phyloP scores from a whole-genome alignment of 2,888 invertebrate species.

The Trissolcus japonicus region DNA sequence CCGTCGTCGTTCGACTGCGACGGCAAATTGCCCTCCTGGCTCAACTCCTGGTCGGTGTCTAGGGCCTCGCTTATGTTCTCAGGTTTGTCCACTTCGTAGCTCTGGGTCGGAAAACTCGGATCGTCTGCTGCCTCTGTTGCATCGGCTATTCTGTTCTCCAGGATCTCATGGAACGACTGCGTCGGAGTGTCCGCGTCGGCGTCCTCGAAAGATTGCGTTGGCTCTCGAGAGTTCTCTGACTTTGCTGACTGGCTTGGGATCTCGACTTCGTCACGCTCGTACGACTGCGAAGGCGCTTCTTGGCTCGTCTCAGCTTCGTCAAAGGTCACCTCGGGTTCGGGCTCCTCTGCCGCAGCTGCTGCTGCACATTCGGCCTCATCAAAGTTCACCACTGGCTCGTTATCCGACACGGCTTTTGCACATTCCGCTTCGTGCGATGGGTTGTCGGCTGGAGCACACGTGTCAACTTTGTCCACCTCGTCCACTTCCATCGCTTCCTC shows the following conservation, averaged over 20 bases:
- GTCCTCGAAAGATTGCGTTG: constrained; percentile 64
- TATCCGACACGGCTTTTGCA: constrained; percentile 43
- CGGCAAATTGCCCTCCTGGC: constrained; percentile 71
- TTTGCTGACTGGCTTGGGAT: constrained; percentile 72
- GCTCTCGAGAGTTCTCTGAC: constrained; percentile 68
- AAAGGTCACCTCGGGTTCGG: constrained; percentile 48
- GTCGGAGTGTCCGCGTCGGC: constrained; percentile 64
- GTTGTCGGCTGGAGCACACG: constrained; percentile 2
- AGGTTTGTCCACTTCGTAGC: constrained; percentile 69
- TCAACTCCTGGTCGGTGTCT: constrained; percentile 68
- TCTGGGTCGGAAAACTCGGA: constrained; percentile 72
- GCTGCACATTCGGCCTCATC: constrained; percentile 57
- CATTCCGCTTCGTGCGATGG: constrained; percentile 59
- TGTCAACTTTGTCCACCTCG: constrained; percentile 48
- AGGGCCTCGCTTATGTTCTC: constrained; percentile 68
- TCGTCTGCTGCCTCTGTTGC: constrained; percentile 65
- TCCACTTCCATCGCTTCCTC: constrained; percentile 61
- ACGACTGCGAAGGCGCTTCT: constrained; percentile 71
- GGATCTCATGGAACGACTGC: constrained; percentile 70
- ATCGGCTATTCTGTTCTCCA: constrained; percentile 59
- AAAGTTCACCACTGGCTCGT: constrained; percentile 46
- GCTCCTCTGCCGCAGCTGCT: constrained; percentile 15
- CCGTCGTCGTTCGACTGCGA: constrained; percentile 73
- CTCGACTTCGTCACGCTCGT: constrained; percentile 64
- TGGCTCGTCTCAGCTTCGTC: constrained; percentile 64